Conservation (phyloP, 2,113 vertebrate species). For the Cyphomyrus discorhynchus region DNA sequence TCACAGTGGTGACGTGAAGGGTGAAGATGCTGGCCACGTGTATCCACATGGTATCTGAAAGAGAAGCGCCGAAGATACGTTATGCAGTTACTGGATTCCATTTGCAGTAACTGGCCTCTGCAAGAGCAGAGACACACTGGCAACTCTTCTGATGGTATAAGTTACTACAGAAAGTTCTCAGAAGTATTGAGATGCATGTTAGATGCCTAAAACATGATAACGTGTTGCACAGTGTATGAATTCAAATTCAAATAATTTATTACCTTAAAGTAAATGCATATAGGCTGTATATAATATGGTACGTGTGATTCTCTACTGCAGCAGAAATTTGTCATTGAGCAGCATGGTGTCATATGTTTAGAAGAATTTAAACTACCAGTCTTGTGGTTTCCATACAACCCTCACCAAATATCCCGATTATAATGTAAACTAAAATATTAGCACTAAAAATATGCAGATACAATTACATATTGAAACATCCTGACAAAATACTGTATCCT, state of each 20-base stretch:
- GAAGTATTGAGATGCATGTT: background rate
- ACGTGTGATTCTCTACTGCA: background rate
- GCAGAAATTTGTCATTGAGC: background rate
- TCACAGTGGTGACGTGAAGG: conserved; percentile 42
- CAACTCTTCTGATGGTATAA: background rate
- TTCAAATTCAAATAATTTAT: background rate
- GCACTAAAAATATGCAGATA: background rate
- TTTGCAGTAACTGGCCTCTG: background rate
- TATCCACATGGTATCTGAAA: conserved; percentile 55
- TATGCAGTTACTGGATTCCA: background rate
- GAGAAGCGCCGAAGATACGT: background rate
- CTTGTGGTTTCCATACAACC: background rate
- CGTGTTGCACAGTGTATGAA: background rate
- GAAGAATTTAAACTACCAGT: background rate
- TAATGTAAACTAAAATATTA: background rate
- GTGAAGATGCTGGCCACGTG: conserved; percentile 54
- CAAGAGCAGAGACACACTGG: background rate
- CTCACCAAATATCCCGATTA: background rate
- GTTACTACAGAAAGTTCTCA: background rate
- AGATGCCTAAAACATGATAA: background rate
- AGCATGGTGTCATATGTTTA: background rate
- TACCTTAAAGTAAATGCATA: background rate
- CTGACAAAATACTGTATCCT: background rate
- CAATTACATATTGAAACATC: background rate
- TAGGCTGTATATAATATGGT: background rate